Percentiles rank a stretch among this genome's conserved stretches.
phyloP scores from a whole-genome alignment of 2,797 vertebrate species.

The Aulostomus chinensis region DNA sequence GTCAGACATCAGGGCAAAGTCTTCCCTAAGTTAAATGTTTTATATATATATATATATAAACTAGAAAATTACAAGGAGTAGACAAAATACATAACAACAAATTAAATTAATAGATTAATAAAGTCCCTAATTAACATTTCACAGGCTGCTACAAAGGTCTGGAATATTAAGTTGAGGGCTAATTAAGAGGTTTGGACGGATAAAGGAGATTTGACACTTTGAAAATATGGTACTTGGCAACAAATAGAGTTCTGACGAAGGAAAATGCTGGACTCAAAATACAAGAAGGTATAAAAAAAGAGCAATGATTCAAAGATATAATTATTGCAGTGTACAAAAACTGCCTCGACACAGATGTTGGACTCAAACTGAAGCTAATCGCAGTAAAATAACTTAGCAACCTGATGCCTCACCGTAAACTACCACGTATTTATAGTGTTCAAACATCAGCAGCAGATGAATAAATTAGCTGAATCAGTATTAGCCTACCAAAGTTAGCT shows the following conservation, averaged over 20 bases:
- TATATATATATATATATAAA: no score
- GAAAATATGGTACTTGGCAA: constrained; percentile 3
- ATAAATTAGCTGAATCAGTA: no score
- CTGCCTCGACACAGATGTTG: neutral
- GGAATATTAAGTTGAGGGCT: constrained; percentile 13
- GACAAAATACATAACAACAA: constrained; percentile 4
- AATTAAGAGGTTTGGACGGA: constrained; percentile 15
- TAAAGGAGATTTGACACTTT: constrained; percentile 17
- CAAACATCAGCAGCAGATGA: no score
- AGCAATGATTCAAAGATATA: neutral
- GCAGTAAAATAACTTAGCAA: no score
- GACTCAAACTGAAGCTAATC: no score
- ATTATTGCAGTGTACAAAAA: neutral
- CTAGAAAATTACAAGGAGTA: neutral
- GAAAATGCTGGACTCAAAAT: constrained; percentile 1
- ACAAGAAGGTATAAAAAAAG: neutral
- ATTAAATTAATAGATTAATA: constrained; percentile 1
- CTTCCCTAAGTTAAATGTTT: no score
- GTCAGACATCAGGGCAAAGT: neutral
- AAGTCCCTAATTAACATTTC: constrained; percentile 22
- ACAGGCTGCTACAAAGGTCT: constrained; percentile 7
- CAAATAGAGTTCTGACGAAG: neutral
- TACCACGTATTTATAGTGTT: no score
- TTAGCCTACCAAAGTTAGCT: no score
- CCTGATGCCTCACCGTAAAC: no score